Evolutionary conservation across 2,888 invertebrate species (phyloP), one percentile per base, ranked within the genome.

Genomic region (Chloroclystis v-ata): DNA sequence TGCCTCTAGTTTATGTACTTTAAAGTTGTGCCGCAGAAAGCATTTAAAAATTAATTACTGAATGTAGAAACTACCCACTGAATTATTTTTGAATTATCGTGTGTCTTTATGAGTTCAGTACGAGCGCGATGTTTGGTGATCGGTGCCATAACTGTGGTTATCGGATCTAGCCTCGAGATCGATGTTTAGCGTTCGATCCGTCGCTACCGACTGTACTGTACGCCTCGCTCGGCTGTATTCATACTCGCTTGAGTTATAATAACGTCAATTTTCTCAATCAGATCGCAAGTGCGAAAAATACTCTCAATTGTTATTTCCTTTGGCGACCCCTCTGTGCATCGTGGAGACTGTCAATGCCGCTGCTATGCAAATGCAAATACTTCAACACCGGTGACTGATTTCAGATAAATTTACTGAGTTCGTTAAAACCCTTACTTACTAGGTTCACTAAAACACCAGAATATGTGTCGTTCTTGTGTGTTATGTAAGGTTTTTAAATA

Each of bases 201-300:
- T 43, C 49, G 51, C 46, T 55, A 28, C 42, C 41, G 45, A 70
- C 69, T 71, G 66, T 28, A 52, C 43, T 47, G 13, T 20, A 30
- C 47, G 37, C 14, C 13, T 16, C 38, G 12, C 28, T 12, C n/a
- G 9, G 8, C 9, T n/a, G 28, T 51, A 45, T 46, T 30, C 46
- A n/a, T 13, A n/a, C n/a, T 4, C 13, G 4, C 13, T 35, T 26
- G 32, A 26, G n/a, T 26, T 28, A 14, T 45, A 41, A 40, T 42
- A 35, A 25, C 13, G 39, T 10, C 38, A 20, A 38, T 53, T 45
- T 45, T 38, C 14, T 43, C 46, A 47, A 38, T 50, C 47, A 38
- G 28, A 39, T 26, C 20, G 25, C 48, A 43, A 47, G 43, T 49
- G 53, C 49, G 41, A 54, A 51, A 46, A 50, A 37, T 38, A 28